Percentiles rank a stretch among this genome's conserved stretches.
Evolutionary conservation across 2,888 invertebrate genomes (phyloP).

Genomic region (Monochamus alternatus): DNA sequence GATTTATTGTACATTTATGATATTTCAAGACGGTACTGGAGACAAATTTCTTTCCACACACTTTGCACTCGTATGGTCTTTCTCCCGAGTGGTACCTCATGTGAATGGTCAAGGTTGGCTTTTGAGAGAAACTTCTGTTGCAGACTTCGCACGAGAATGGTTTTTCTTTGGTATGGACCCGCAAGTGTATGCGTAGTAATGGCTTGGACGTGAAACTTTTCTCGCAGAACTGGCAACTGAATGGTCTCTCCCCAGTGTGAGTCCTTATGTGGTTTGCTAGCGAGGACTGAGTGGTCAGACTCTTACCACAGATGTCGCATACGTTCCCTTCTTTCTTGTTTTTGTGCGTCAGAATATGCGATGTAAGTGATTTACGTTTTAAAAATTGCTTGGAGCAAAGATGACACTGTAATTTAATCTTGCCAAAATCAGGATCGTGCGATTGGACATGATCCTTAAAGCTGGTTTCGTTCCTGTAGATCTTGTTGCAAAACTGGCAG

Average conservation of each 20-base stretch:
- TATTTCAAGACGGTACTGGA: conserved; percentile 58
- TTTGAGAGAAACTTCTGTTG: conserved; percentile 72
- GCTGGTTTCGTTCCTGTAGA: conserved; percentile 46
- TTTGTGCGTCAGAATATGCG: not conserved
- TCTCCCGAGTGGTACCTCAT: conserved; percentile 67
- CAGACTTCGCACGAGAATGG: conserved; percentile 68
- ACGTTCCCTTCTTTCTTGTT: conserved; percentile 37
- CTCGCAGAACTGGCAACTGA: conserved; percentile 48
- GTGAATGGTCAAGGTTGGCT: conserved; percentile 73
- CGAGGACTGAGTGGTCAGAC: conserved; percentile 49
- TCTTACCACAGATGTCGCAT: conserved; percentile 60
- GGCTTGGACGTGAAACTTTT: conserved; percentile 57
- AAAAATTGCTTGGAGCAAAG: conserved; percentile 50
- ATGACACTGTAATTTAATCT: conserved; percentile 38
- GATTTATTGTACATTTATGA: conserved; percentile 57
- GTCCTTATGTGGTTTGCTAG: conserved; percentile 56
- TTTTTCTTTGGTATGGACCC: conserved; percentile 60
- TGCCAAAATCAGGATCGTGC: conserved; percentile 48
- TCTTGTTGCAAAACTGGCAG: conserved; percentile 46
- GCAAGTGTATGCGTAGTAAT: conserved; percentile 55
- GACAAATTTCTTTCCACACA: conserved; percentile 61
- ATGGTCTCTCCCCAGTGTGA: conserved; percentile 63
- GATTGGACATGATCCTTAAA: conserved; percentile 48
- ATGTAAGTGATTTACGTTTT: not conserved
- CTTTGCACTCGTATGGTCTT: conserved; percentile 72